Evolutionary conservation across 2,888 invertebrate genomes (phyloP), one percentile per base, ranked within the genome.

Genomic region (Scelioninae gen. 2): DNA sequence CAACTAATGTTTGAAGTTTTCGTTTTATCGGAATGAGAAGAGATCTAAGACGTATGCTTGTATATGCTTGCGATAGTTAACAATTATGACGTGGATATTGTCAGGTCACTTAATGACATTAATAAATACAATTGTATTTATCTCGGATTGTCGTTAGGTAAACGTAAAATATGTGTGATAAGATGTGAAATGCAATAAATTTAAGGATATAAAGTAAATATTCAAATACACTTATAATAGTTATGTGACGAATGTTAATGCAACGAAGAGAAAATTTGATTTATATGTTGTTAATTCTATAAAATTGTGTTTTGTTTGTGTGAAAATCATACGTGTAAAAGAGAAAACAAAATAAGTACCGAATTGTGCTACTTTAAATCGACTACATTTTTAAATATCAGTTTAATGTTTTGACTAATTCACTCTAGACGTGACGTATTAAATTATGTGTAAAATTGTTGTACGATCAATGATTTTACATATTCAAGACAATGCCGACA

Each of bases 1-100:
- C 72, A 65, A 72, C 22, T 60, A 55, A 39, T 33, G 57, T 60
- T 52, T 19, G 13, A 33, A n/a, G 43, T n/a, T 35, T 31, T 69
- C 16, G 16, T 61, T 46, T 53, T 13, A 11, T 19, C 6, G 19
- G 25, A 46, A 33, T 43, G 19, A n/a, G 18, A 16, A 33, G 18
- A 16, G 19, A 15, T 13, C 60, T 0, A 15, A 25, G 9, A 9
- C 31, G 64, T 22, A 53, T 53, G 45, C 37, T 52, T 63, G 63
- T 50, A 11, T 41, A 33, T 13, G 33, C 41, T 31, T 39, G 52
- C 37, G 52, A 43, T 50, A 41, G 25, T 39, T 16, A 13, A 43
- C 7, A 46, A 46, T 15, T 48, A 22, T 10, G 35, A 58, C n/a
- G n/a, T n/a, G n/a, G 9, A 28, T 18, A 18, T 48, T 31, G 55